A percentile compares a stretch with the other conserved stretches of the same genome.
Evolutionary conservation across 23 tunicate genomes (phyloP).

Genomic region (Phallusia fumigata): DNA sequence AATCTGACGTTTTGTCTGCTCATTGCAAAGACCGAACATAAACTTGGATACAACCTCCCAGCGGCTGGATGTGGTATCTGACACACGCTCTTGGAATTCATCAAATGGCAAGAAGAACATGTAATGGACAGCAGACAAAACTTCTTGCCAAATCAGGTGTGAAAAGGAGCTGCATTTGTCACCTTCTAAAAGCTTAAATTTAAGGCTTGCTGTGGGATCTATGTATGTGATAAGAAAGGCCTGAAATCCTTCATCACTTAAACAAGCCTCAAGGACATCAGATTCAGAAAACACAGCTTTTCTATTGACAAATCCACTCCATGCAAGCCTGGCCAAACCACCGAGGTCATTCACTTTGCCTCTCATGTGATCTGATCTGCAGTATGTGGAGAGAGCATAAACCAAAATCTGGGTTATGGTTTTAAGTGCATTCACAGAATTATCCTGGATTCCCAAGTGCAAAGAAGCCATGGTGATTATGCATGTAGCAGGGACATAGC

Average conservation of each 20-base stretch:
- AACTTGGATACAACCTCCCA: slow-evolving; percentile 20
- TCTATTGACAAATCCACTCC: no score
- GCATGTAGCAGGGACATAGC: slow-evolving; percentile 18
- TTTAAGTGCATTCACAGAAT: no score
- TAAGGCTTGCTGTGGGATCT: neutral
- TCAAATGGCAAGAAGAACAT: neutral
- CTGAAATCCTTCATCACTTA: neutral
- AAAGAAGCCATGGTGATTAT: slow-evolving; percentile 3
- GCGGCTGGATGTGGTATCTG: neutral
- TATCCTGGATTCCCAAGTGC: no score
- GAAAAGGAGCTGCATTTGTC: slow-evolving; percentile 6
- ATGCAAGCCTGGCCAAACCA: neutral
- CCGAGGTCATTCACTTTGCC: neutral
- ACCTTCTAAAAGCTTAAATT: no score
- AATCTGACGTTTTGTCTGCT: neutral
- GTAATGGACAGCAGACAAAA: slow-evolving; percentile 5
- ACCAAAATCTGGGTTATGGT: no score
- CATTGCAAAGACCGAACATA: slow-evolving; percentile 11
- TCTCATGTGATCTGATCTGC: neutral
- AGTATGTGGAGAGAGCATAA: neutral
- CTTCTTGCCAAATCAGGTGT: slow-evolving; percentile 8
- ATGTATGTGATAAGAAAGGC: slow-evolving; percentile 14
- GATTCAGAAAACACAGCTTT: no score
- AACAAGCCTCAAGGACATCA: neutral
- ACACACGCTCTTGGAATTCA: slow-evolving; percentile 4